Evolutionary conservation across 2,113 vertebrate species (phyloP).

Genomic region (Ailuropoda melanoleuca): DNA sequence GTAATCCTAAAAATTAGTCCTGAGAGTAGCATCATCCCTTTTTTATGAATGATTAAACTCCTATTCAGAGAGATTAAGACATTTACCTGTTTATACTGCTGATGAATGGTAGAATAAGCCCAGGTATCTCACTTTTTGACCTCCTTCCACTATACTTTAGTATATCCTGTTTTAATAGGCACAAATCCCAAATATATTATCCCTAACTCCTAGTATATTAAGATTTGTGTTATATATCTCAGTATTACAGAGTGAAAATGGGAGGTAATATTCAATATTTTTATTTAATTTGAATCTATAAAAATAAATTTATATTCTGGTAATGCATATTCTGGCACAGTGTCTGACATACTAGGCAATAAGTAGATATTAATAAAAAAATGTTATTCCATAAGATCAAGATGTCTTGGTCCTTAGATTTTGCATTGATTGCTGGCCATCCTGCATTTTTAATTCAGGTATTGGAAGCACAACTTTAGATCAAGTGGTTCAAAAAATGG

Average conservation of each 20-base stretch:
- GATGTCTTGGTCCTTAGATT: not conserved
- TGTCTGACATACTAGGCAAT: not conserved
- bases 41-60: not conserved
- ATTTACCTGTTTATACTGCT: not conserved
- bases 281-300: not conserved
- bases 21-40: not conserved
- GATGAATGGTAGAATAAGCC: not conserved
- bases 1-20: not conserved
- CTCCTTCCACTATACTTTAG: not conserved
- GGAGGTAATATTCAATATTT: not conserved
- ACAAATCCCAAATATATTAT: not conserved
- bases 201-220: not conserved
- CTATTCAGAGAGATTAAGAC: not conserved
- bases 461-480: not conserved
- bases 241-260: not conserved
- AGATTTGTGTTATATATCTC: not conserved
- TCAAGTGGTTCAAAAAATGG: not conserved
- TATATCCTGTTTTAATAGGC: not conserved
- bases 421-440: not conserved
- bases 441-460: not conserved
- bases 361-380: constrained; percentile 22
- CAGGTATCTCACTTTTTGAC: not conserved
- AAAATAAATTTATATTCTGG: not conserved
- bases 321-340: not conserved
- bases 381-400: not conserved